Base-by-base conservation (phyloP, 2,888 invertebrate species). In the Stramonita haemastoma region DNA sequence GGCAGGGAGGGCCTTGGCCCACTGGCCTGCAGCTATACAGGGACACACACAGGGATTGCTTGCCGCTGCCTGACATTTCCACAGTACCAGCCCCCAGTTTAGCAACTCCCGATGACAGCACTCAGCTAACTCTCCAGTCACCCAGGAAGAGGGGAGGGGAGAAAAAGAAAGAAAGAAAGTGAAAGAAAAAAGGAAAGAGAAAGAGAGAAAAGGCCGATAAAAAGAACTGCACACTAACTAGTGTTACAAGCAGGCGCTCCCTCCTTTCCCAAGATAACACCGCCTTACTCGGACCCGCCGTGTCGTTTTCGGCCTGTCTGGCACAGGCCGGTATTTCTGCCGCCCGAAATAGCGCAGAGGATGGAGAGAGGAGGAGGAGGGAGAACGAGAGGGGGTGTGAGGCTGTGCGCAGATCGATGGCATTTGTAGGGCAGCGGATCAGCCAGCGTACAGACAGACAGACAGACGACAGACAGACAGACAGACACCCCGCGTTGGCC, bases 371-470 rank as follows among this genome's bases (percentile, higher is more conserved):
- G 70, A 70, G 26, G 19, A 70, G 70, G 70, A 70, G 70, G 70
- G 22, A 22, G 26, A n/a, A 15, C 26, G 0, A 19, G 26, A 70
- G 22, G 70, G 70, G 70, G 70, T 70, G 70, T n/a, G 70, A n/a
- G 60, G 70, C 0, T 26, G n/a, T n/a, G n/a, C n/a, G n/a, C n/a
- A 8, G 70, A 70, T 70, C 70, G 70, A 70, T 70, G 26, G 70
- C 70, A 26, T 70, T 70, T 70, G 70, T 70, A 70, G 70, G 70
- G 70, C 70, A 70, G 70, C 70, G 70, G 70, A 22, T 70, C 70
- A 70, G n/a, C n/a, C n/a, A n/a, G 19, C 70, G 70, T 70, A 70
- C n/a, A 70, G 70, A 70, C 70, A n/a, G n/a, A n/a, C n/a, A n/a
- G n/a, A n/a, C n/a, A n/a, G n/a, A n/a, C n/a, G n/a, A n/a, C n/a